Conservation (phyloP, 2,797 vertebrate genomes). For the Caiman crocodilus region DNA sequence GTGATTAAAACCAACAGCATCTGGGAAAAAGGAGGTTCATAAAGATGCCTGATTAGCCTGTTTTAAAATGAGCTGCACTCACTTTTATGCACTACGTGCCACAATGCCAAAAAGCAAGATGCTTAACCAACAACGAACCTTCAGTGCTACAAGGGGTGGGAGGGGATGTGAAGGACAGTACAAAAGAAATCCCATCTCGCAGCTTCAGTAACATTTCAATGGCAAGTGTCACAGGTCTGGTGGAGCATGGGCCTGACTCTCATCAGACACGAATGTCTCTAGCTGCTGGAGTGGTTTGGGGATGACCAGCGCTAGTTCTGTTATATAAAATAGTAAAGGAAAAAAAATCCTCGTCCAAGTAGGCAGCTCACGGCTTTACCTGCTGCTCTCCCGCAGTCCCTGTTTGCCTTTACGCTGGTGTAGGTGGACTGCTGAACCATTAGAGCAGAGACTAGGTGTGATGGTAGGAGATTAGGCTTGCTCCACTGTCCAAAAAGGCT, state of each 20-base stretch:
- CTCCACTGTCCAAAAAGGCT: background rate
- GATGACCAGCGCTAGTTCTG: background rate
- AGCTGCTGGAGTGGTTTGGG: background rate
- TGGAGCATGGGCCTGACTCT: background rate
- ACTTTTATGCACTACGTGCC: accelerated
- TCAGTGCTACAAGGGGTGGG: background rate
- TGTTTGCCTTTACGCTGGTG: background rate
- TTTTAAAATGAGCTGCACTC: accelerated
- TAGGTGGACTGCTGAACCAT: background rate
- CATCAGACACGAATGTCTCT: background rate
- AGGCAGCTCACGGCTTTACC: background rate
- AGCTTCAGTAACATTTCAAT: background rate
- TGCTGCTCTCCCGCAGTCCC: background rate
- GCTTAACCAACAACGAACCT: background rate
- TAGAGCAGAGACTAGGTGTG: background rate
- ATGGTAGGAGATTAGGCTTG: background rate
- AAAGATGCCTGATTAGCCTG: accelerated
- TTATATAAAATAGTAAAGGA: background rate
- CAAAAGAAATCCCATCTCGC: background rate
- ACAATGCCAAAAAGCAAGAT: accelerated
- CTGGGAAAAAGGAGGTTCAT: accelerated
- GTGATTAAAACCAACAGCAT: background rate
- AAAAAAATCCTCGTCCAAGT: background rate
- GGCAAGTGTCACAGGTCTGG: background rate
- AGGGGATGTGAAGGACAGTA: background rate